Conservation (phyloP, 2,888 invertebrate genomes). For the Volucella zonaria region DNA sequence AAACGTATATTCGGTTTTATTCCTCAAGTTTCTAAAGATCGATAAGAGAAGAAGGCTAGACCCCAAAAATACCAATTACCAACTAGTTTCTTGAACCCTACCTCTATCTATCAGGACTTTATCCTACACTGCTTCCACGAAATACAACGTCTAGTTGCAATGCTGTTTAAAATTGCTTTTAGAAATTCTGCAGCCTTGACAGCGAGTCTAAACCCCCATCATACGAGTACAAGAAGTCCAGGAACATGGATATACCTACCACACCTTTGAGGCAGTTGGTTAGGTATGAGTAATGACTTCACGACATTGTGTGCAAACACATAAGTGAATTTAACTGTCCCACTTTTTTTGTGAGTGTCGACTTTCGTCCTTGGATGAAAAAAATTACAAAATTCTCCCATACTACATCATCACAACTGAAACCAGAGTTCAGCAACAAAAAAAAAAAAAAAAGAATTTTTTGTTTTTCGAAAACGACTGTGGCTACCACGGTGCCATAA, state of each 20-base stretch:
- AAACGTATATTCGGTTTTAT: too few relatives aligned
- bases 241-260: not conserved
- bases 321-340: conserved; percentile 33
- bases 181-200: too few relatives aligned
- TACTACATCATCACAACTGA: conserved; percentile 26
- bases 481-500: not conserved
- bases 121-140: too few relatives aligned
- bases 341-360: not conserved
- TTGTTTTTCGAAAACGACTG: conserved; percentile 5
- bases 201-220: too few relatives aligned
- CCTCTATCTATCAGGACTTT: too few relatives aligned
- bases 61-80: too few relatives aligned
- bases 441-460: not conserved
- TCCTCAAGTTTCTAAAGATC: too few relatives aligned
- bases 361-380: conserved; percentile 7
- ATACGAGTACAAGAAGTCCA: too few relatives aligned
- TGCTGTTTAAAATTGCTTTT: too few relatives aligned
- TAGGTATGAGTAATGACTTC: conserved; percentile 39
- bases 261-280: conserved; percentile 2
- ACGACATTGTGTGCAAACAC: conserved; percentile 28
- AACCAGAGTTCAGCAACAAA: not conserved
- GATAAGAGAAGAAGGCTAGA: too few relatives aligned
- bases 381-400: conserved; percentile 12
- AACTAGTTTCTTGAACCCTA: too few relatives aligned
- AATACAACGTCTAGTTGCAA: too few relatives aligned